Percentiles rank a stretch among this genome's conserved stretches.
phyloP scores from a whole-genome alignment of 2,888 invertebrate genomes.

The Ectemnius cavifrons region DNA sequence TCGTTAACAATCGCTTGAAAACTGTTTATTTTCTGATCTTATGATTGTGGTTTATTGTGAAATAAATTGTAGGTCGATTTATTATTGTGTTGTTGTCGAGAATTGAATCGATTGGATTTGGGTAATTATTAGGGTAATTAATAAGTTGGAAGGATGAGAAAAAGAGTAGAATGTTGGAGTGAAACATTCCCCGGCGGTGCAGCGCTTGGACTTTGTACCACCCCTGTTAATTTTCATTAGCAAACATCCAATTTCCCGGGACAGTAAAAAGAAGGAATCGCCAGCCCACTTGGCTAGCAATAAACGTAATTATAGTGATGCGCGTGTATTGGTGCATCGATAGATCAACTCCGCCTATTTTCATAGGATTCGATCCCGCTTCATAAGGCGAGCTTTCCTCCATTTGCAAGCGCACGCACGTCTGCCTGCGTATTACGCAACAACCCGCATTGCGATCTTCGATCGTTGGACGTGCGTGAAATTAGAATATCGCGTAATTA shows the following conservation, averaged over 20 bases:
- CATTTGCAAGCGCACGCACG: slow-evolving; percentile 11
- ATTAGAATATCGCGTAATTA: slow-evolving; percentile 59
- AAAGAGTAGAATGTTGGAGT: too few species aligned
- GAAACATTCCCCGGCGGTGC: neutral
- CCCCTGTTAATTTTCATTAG: slow-evolving; percentile 70
- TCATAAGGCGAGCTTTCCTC: slow-evolving; percentile 12
- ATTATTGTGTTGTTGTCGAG: neutral
- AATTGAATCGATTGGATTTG: neutral
- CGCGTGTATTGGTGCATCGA: slow-evolving; percentile 62
- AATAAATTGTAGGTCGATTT: too few species aligned
- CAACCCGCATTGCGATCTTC: slow-evolving; percentile 39
- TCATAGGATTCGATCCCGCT: slow-evolving; percentile 38
- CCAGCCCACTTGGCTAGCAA: slow-evolving; percentile 47
- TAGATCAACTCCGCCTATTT: slow-evolving; percentile 60
- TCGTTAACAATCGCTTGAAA: too few species aligned
- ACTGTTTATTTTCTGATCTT: too few species aligned
- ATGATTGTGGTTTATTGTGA: too few species aligned
- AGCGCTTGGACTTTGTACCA: slow-evolving; percentile 19
- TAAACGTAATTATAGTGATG: slow-evolving; percentile 73
- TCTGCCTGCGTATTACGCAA: slow-evolving; percentile 11
- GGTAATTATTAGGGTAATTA: neutral
- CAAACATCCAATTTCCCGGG: slow-evolving; percentile 68
- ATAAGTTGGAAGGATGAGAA: too few species aligned
- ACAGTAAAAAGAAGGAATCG: slow-evolving; percentile 58
- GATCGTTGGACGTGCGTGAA: slow-evolving; percentile 30